These are phyloP conservation scores for Drosophila punjabiensis DNA, from an alignment of 1,140 invertebrate genomes.

Conservation along the genomic window DNA sequence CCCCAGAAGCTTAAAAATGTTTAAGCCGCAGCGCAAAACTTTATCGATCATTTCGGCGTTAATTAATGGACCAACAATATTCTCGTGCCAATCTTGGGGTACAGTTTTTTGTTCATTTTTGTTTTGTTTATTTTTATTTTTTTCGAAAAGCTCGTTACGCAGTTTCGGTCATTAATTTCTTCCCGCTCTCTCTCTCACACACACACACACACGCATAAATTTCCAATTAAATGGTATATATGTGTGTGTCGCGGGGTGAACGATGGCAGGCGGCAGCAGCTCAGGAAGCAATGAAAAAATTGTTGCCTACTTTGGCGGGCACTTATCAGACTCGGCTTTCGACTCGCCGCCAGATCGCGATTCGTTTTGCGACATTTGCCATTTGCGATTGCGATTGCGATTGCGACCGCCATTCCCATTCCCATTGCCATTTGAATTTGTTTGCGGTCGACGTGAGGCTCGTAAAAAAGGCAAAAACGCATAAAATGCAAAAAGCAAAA, in stretches of 20 bases:
- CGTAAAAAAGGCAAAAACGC: slow-evolving; percentile 67
- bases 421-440: slow-evolving; percentile 16
- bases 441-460: slow-evolving; percentile 38
- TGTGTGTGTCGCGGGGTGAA: background rate
- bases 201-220: slow-evolving; percentile 27
- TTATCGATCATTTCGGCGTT: slow-evolving; percentile 37
- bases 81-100: slow-evolving; percentile 8
- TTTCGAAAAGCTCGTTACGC: slow-evolving; percentile 34
- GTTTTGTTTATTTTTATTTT: slow-evolving; percentile 2
- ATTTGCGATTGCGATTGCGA: slow-evolving; percentile 44
- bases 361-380: slow-evolving; percentile 55
- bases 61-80: slow-evolving; percentile 42
- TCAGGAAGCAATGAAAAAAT: slow-evolving; percentile 51
- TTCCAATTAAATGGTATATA: slow-evolving; percentile 53
- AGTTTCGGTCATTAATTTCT: slow-evolving; percentile 46
- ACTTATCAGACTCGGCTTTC: slow-evolving; percentile 55
- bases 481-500: slow-evolving; percentile 72
- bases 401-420: slow-evolving; percentile 9
- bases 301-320: slow-evolving; percentile 67
- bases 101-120: background rate
- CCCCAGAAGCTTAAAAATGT: slow-evolving; percentile 10
- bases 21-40: slow-evolving; percentile 13
- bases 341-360: slow-evolving; percentile 39
- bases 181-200: background rate
- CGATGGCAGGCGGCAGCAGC: slow-evolving; percentile 27